Percentiles rank a stretch among this genome's conserved stretches.
Evolutionary conservation across 2,797 vertebrate species (phyloP).

Genomic region (Peromyscus eremicus): DNA sequence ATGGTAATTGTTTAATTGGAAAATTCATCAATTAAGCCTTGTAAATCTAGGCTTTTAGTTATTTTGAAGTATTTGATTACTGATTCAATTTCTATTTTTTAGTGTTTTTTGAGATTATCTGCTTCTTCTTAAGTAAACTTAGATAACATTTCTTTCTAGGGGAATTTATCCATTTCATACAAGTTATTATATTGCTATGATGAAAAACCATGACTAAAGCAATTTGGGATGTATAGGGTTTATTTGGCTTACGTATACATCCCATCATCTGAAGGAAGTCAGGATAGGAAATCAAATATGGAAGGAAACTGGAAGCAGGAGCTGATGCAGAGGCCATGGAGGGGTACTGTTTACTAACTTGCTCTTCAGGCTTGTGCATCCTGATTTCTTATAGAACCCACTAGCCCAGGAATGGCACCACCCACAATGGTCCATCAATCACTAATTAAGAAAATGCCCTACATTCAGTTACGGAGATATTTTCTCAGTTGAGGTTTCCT

Average conservation of each 20-base stretch:
- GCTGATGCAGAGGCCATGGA: neutral
- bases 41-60: neutral
- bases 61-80: neutral
- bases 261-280: neutral
- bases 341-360: neutral
- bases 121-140: neutral
- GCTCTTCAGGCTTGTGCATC: neutral
- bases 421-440: neutral
- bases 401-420: neutral
- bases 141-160: neutral
- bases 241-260: neutral
- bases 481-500: neutral
- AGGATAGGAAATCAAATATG: neutral
- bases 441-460: neutral
- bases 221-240: neutral
- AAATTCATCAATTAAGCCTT: neutral
- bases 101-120: neutral
- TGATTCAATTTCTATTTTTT: neutral
- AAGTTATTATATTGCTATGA: neutral
- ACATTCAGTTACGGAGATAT: neutral
- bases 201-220: neutral
- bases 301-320: neutral
- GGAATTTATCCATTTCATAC: slow-evolving; percentile 7
- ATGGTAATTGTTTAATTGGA: neutral
- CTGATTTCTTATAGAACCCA: neutral